Base-by-base conservation (phyloP, 2,113 vertebrate genomes). In the Platysternon megacephalum region DNA sequence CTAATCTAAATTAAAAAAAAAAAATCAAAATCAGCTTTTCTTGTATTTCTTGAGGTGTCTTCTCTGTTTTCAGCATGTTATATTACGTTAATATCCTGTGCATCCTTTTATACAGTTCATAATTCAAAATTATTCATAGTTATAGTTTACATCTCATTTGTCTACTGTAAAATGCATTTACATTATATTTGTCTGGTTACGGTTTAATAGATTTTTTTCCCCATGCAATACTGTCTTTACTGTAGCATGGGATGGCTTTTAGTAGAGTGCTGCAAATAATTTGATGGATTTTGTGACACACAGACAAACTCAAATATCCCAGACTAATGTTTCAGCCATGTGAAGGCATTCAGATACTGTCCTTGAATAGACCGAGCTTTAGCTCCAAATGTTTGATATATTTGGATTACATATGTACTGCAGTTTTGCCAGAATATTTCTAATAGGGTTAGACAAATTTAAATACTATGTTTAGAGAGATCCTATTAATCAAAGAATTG, bases 61-160 rank as follows among this genome's bases (percentile, higher is more conserved):
- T 68, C 35, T 85, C 46, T 22, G 49, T 16, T 79, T 80, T 89
- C 22, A 13, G 35, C 4, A 32, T 32, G 17, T 51, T 11, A 6
- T 65, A 85, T 94, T 65, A 74, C 65, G 56, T 91, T 84, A 72
- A 2, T 88, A 61, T 35, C 48, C 80, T 74, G 76, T 58, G 84
- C 94, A 85, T 83, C 84, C 39, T 82, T 74, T 8, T 48, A 11
- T 65, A 52, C 5, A 48, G 28, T 46, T 91, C 19, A 55, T 68
- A 74, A 93, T 78, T 96, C 29, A 88, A 49, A 80, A 78, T 90
- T 87, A 82, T 86, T 53, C 80, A 58, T 85, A 76, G 44, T 85
- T 85, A 65, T 35, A 21, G 58, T 94, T 95, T 93, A 29, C 72
- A 79, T 55, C 65, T 96, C 58, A 72, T 96, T 95, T 95, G 29